phyloP scores from a whole-genome alignment of 2,797 vertebrate genomes.

The Mormyrus hasselquistii region DNA sequence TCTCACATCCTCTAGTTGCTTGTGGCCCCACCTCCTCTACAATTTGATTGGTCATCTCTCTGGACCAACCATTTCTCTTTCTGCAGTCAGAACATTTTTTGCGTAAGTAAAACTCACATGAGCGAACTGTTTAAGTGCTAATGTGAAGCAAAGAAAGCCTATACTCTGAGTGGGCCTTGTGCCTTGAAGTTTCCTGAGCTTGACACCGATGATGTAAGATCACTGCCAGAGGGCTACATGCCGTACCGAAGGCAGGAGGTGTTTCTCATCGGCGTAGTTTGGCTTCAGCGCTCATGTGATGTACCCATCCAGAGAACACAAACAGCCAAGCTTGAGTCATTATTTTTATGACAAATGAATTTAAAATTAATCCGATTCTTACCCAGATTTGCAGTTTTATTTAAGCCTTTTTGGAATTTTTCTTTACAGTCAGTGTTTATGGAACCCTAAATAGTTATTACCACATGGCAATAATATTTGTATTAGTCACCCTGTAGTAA shows the following conservation, averaged over 20 bases:
- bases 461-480: not conserved
- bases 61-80: not conserved
- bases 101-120: not conserved
- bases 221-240: not conserved
- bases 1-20: not conserved
- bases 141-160: not conserved
- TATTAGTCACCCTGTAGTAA: not conserved
- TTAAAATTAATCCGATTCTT: not conserved
- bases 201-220: not conserved
- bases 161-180: not conserved
- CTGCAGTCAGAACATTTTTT: not conserved
- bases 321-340: not conserved
- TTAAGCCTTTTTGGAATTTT: not conserved
- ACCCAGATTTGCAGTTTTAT: not conserved
- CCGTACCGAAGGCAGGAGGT: not conserved
- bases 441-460: not conserved
- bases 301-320: not conserved
- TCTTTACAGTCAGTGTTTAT: not conserved
- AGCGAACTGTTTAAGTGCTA: not conserved
- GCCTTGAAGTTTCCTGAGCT: not conserved
- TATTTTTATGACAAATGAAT: slow-evolving; percentile 1
- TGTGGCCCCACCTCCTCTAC: not conserved
- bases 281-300: not conserved
- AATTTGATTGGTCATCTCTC: not conserved
- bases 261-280: not conserved